Evolutionary conservation across 2,113 vertebrate genomes (phyloP).

Genomic region (Vulpes vulpes): DNA sequence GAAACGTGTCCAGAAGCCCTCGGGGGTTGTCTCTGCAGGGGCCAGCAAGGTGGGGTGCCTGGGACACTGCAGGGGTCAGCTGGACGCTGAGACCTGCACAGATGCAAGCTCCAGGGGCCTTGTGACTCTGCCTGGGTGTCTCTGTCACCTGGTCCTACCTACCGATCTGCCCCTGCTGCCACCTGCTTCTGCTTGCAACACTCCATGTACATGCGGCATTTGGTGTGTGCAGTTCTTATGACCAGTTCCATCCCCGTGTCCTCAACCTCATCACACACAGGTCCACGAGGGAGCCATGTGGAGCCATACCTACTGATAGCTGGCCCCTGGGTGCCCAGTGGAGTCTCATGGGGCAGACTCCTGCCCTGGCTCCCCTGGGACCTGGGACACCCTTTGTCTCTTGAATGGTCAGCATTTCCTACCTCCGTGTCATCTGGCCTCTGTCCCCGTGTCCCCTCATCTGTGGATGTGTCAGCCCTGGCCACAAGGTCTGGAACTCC

Average conservation of each 20-base stretch:
- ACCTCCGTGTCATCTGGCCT: not conserved
- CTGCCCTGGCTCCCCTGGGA: not conserved
- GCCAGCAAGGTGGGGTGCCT: not conserved
- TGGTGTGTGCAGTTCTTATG: not conserved
- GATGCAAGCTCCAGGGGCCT: accelerated
- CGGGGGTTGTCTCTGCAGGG: not conserved
- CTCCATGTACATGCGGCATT: not conserved
- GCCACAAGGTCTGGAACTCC: not conserved
- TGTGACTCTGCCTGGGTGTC: not conserved
- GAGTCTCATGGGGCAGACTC: accelerated
- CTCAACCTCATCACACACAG: not conserved
- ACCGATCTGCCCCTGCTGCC: not conserved
- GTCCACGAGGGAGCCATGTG: not conserved
- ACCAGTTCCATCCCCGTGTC: not conserved
- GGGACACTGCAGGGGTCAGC: not conserved
- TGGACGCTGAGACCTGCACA: accelerated
- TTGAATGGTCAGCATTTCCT: not conserved
- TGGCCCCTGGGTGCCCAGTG: accelerated
- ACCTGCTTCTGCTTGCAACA: not conserved
- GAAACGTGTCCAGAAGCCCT: not conserved
- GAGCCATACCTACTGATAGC: not conserved
- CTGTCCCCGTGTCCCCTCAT: accelerated
- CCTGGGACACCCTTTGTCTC: no score
- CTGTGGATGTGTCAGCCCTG: not conserved
- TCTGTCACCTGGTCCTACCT: accelerated